Base-by-base conservation (phyloP, 1,140 invertebrate genomes). In the Saccostrea cuccullata region DNA sequence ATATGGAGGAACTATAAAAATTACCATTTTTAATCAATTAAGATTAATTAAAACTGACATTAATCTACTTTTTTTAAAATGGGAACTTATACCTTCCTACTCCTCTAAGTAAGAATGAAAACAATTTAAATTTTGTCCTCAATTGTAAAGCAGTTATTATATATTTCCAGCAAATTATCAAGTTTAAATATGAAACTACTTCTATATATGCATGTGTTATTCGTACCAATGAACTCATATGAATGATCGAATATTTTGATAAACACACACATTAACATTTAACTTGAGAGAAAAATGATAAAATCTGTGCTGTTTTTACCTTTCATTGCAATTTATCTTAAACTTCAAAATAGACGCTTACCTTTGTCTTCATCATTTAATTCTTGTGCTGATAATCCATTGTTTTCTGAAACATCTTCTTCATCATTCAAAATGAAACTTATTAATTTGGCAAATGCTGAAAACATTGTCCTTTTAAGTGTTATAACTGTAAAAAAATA, bases 401-500 rank as follows among this genome's bases (percentile, higher is more conserved):
- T 26, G 26, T 23, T 0, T 26, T 77, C 70, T 77, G 23, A 6
- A 36, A 11, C 15, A 6, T 77, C 70, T 30, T 77, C 70, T 17
- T 77, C 70, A 5, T 77, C 70, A 77, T 77, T 77, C 26, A 77
- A 77, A 36, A 77, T 36, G 15, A 77, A 77, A 26, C 26, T 77
- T 17, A 77, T 4, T 15, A 77, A 36, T 36, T 77, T 77, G 23
- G 70, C 23, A 30, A 77, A 77, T 30, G 26, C 70, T 13, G 70
- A 30, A 15, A 77, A 77, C 70, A 77, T 77, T 8, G 30, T 77
- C 23, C 67, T 13, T 30, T 73, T 9, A 23, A 12, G 8, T 23
- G 11, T 26, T 20, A 36, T 13, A 13, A 30, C 12, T 30, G 23
- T 15, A 15, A 26, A 13, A 11, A 77, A 36, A n/a, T n/a, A n/a